Evolutionary conservation across 1,140 invertebrate species (phyloP).

Genomic region (Thrips palmi): DNA sequence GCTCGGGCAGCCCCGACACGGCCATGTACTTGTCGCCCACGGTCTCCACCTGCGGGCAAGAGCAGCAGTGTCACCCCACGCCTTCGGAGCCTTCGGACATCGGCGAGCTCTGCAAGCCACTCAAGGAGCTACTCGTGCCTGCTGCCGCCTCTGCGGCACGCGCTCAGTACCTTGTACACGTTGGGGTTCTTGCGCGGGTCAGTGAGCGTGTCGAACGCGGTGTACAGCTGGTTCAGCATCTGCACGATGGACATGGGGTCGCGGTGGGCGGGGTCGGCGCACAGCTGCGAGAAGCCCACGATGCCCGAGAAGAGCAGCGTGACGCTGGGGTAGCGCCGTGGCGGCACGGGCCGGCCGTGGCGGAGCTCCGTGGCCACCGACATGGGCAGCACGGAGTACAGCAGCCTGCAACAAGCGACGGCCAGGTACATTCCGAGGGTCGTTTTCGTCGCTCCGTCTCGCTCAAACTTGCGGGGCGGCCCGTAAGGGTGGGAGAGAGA

Average conservation of each 20-base stretch:
- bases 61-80: too few relatives aligned
- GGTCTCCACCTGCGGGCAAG: conserved; percentile 82
- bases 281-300: conserved; percentile 78
- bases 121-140: not conserved
- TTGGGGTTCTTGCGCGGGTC: conserved; percentile 81
- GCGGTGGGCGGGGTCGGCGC: conserved; percentile 63
- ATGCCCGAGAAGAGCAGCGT: conserved; percentile 88
- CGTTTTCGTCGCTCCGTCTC: too few relatives aligned
- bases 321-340: conserved; percentile 69
- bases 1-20: conserved; percentile 88
- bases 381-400: conserved; percentile 86
- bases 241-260: conserved; percentile 88
- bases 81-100: too few relatives aligned
- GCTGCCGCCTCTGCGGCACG: not conserved
- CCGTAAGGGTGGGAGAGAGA: too few relatives aligned
- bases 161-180: conserved; percentile 75
- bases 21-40: conserved; percentile 99
- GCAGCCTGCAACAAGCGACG: conserved; percentile 45
- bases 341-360: conserved; percentile 72
- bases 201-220: conserved; percentile 76
- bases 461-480: too few relatives aligned
- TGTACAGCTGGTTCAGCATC: conserved; percentile 81
- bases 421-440: conserved; percentile 6
- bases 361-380: conserved; percentile 84
- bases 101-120: too few relatives aligned